phyloP scores from a whole-genome alignment of 2,797 vertebrate genomes.

The Acropternis orthonyx region DNA sequence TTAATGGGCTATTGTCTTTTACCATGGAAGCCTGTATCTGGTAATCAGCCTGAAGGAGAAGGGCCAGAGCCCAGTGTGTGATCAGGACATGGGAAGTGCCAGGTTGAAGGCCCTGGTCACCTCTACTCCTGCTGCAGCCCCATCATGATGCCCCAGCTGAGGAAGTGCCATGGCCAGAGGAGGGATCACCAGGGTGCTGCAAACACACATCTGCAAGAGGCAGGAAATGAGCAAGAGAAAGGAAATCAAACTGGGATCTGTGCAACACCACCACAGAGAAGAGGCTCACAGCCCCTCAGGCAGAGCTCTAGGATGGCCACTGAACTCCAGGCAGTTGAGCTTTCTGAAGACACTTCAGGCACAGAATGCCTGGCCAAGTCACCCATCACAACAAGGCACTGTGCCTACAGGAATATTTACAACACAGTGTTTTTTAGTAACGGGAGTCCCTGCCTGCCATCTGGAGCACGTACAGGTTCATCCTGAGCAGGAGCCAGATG shows the following conservation, averaged over 20 bases:
- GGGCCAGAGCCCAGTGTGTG: neutral
- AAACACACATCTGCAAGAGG: neutral
- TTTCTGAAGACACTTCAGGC: neutral
- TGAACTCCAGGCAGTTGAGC: neutral
- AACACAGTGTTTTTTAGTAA: neutral
- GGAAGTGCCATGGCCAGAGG: conserved; percentile 4
- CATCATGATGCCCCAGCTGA: neutral
- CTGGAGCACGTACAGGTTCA: neutral
- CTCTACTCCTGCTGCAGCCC: neutral
- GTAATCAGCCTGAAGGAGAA: neutral
- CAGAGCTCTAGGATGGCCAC: neutral
- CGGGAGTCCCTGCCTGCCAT: neutral
- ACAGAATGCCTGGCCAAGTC: neutral
- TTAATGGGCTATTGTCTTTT: neutral
- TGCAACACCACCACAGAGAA: neutral
- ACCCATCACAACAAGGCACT: neutral
- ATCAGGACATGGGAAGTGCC: neutral
- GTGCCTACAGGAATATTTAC: neutral
- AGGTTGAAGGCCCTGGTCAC: neutral
- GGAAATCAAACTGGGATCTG: neutral
- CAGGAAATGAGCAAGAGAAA: neutral
- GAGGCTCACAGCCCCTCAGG: neutral
- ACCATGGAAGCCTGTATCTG: neutral
- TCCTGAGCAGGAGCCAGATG: neutral
- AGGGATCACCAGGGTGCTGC: neutral